phyloP scores from a whole-genome alignment of 2,888 invertebrate genomes.

The Cynaeus angustus region DNA sequence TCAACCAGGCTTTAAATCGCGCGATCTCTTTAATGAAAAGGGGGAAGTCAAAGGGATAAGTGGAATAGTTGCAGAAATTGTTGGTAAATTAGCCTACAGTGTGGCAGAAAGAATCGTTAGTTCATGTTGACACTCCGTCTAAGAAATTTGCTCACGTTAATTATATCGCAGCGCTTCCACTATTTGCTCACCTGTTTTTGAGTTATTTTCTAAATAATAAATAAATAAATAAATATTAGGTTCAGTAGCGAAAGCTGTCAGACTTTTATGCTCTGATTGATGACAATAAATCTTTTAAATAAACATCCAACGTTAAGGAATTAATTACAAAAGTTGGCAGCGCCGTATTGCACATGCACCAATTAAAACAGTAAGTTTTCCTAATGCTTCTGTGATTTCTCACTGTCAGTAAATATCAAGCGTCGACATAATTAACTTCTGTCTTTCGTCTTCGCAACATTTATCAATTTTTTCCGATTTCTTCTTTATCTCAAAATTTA shows the following conservation, averaged over 20 bases:
- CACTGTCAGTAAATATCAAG: slow-evolving; percentile 40
- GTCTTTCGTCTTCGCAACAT: slow-evolving; percentile 24
- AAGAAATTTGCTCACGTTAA: too few relatives aligned
- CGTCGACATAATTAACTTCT: slow-evolving; percentile 48
- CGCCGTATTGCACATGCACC: slow-evolving; percentile 30
- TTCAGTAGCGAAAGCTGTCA: too few relatives aligned
- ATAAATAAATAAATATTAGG: too few relatives aligned
- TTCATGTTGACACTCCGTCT: too few relatives aligned
- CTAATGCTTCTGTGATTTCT: slow-evolving; percentile 36
- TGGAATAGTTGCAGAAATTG: too few relatives aligned
- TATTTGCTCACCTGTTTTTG: too few relatives aligned
- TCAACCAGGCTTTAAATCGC: slow-evolving; percentile 19
- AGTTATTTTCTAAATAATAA: too few relatives aligned
- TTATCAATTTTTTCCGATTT: slow-evolving; percentile 19
- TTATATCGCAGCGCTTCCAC: too few relatives aligned
- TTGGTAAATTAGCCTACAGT: neutral
- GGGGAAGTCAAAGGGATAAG: neutral
- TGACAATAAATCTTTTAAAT: slow-evolving; percentile 39
- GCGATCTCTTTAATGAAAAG: slow-evolving; percentile 24
- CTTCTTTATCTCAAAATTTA: slow-evolving; percentile 19
- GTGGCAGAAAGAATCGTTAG: too few relatives aligned
- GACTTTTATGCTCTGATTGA: slow-evolving; percentile 36
- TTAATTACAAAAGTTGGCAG: slow-evolving; percentile 30
- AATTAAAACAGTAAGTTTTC: slow-evolving; percentile 33
- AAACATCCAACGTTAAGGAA: slow-evolving; percentile 26